phyloP scores from a whole-genome alignment of 1,140 invertebrate species.

The Bombus difficillimus region DNA sequence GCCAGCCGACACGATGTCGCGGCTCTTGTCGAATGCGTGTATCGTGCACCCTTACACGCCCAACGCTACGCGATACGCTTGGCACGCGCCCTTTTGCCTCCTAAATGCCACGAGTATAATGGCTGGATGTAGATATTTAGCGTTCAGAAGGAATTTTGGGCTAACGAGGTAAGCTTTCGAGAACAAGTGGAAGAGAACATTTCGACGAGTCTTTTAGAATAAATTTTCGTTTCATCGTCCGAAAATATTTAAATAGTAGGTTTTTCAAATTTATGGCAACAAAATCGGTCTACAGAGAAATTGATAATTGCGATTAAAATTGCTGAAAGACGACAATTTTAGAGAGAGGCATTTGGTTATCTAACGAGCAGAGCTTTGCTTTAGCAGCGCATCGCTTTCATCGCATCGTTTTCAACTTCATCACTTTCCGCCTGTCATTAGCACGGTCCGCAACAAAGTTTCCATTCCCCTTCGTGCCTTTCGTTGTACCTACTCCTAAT shows the following conservation, averaged over 20 bases:
- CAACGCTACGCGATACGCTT: conserved; percentile 18
- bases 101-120: too few relatives aligned
- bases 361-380: not conserved
- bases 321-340: not conserved
- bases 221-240: too few relatives aligned
- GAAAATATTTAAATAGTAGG: too few relatives aligned
- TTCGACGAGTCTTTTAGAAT: too few relatives aligned
- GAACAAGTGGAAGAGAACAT: too few relatives aligned
- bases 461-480: not conserved
- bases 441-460: not conserved
- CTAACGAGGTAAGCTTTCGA: too few relatives aligned
- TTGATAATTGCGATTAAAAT: not conserved
- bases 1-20: conserved; percentile 68
- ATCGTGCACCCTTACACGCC: conserved; percentile 48
- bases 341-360: not conserved
- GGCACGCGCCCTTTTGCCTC: not conserved
- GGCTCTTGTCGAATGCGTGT: conserved; percentile 55
- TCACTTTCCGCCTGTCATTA: not conserved
- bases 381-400: not conserved
- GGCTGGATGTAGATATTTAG: not conserved
- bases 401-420: conserved; percentile 5
- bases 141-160: not conserved
- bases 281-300: not conserved
- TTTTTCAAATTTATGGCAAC: too few relatives aligned
- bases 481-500: not conserved